Evolutionary conservation across 2,797 vertebrate genomes (phyloP).

Genomic region (Pristis pectinata): DNA sequence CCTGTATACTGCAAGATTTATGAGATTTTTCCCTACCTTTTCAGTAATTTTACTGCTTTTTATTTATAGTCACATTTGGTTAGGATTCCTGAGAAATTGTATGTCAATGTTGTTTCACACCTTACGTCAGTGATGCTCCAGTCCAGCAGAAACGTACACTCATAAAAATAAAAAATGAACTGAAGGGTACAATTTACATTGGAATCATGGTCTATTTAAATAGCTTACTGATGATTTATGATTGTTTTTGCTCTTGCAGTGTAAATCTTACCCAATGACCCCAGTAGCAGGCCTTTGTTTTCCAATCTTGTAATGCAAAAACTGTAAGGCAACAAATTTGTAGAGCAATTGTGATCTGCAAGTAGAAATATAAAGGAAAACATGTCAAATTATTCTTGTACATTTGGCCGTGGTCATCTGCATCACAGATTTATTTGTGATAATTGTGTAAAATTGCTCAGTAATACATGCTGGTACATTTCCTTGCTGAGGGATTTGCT

Average conservation of each 20-base stretch:
- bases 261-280: background rate
- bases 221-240: background rate
- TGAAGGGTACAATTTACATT: background rate
- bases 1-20: background rate
- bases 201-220: background rate
- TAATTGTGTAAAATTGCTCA: background rate
- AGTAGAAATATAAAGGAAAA: background rate
- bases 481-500: background rate
- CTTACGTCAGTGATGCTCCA: background rate
- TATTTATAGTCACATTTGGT: background rate
- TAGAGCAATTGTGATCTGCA: background rate
- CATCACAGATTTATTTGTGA: background rate
- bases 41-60: background rate
- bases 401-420: background rate
- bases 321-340: background rate
- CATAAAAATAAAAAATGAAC: conserved; percentile 20
- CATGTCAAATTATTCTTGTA: background rate
- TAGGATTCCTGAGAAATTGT: background rate
- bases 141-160: background rate
- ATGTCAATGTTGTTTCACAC: background rate
- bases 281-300: background rate
- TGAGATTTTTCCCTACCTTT: background rate
- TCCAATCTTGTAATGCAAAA: background rate
- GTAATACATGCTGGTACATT: background rate
- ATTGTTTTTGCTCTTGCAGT: background rate